Evolutionary conservation across 1,140 invertebrate genomes (phyloP), one percentile per base, ranked within the genome.

Genomic region (Solenopsis invicta): DNA sequence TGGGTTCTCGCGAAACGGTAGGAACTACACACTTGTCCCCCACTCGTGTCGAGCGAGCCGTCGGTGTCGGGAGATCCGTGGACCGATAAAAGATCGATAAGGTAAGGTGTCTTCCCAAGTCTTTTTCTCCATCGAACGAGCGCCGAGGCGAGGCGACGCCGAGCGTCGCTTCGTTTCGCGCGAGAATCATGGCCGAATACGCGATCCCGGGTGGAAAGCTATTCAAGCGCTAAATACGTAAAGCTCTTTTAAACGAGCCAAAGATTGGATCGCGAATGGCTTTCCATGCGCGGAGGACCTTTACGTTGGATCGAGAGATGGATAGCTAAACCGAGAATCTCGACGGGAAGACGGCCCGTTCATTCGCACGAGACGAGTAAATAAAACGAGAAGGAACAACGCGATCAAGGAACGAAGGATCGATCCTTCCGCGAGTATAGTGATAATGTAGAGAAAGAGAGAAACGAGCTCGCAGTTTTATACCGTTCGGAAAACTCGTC

Each of bases 401-500:
- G 64, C 21, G 64, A 87, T 87, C 54, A 21, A 52, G 80, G 45
- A 67, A 87, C 66, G 71, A 76, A 81, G 56, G n/a, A 77, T 69
- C 62, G 74, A 78, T 78, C 75, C 64, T 69, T 85, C 75, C 54
- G 45, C 41, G 80, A 84, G 54, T 82, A 61, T 72, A 74, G 69
- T 84, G 67, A 84, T 84, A 84, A 61, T 74, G 41, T 74, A 74
- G 80, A 45, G 81, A 59, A 62, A 86, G 48, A 85, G 34, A 77
- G 41, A 76, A 67, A 87, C 48, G 81, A 80, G 77, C 81, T 82
- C 89, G 87, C 85, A 75, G 89, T 91, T 91, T 81, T 88, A 82
- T 88, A 80, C 84, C 90, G 90, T 93, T 93, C 88, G 92, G 92
- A 90, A 89, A 92, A 93, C 92, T 94, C 94, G 93, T 94, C 91